These are phyloP conservation scores for Drosophila testacea DNA, from an alignment of 2,888 invertebrate genomes.

Conservation along the genomic window DNA sequence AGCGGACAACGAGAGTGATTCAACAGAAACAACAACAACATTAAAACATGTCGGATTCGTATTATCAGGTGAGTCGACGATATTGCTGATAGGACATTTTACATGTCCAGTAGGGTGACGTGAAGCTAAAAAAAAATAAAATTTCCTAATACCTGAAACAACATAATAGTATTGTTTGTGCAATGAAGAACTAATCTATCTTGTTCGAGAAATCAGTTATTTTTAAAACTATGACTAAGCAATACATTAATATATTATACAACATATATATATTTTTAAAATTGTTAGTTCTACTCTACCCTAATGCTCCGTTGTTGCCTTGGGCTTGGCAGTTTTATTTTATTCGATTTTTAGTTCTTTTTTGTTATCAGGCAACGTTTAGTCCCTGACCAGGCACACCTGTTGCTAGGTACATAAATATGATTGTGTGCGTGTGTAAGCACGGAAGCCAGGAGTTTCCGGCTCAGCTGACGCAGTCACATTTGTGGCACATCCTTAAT, in stretches of 20 bases:
- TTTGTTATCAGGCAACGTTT: slow-evolving; percentile 35
- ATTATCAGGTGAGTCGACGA: slow-evolving; percentile 84
- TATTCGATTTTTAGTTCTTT: slow-evolving; percentile 17
- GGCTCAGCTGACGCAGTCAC: slow-evolving; percentile 63
- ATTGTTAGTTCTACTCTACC: no score
- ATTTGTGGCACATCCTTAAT: slow-evolving; percentile 64
- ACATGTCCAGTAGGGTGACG: slow-evolving; percentile 27
- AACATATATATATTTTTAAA: no score
- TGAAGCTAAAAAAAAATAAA: no score
- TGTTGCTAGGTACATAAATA: slow-evolving; percentile 44
- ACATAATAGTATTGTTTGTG: no score
- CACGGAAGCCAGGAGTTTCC: slow-evolving; percentile 56
- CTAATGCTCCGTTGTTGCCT: slow-evolving; percentile 22
- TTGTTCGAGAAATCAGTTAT: no score
- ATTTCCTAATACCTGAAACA: no score
- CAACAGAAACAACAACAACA: slow-evolving; percentile 39
- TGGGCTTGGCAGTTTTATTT: slow-evolving; percentile 17
- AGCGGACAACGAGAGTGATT: slow-evolving; percentile 45
- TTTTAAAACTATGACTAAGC: no score
- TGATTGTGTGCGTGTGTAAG: slow-evolving; percentile 18
- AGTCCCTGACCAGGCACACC: slow-evolving; percentile 40
- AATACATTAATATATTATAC: no score
- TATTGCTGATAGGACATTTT: slow-evolving; percentile 53
- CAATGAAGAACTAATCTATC: no score
- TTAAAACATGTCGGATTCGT: slow-evolving; percentile 85